Evolutionary conservation across 2,888 invertebrate species (phyloP), one percentile per base, ranked within the genome.

Genomic region (Melangyna quadrimaculata): DNA sequence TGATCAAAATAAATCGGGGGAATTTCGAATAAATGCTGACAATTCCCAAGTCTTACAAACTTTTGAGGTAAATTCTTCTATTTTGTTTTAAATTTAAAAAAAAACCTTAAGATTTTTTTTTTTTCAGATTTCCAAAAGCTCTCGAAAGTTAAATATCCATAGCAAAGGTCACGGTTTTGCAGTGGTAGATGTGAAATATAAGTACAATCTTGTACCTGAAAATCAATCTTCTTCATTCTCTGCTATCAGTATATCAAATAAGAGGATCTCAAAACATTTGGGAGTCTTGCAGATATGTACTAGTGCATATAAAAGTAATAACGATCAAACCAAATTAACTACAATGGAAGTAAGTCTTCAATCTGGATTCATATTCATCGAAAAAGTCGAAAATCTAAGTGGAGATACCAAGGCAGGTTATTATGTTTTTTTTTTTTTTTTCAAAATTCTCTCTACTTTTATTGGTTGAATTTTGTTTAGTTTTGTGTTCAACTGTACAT

Each of bases 31-130:
- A 9, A 96, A 95, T 88, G 93, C 94, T 70, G 95, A 95, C 73
- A 98, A 97, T 89, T 94, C 95, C 0, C 95, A 98, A 93, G 94
- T 97, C 71, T 94, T 97, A 40, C 98, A 98, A 91, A 95, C 95
- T 88, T 94, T 95, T 88, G 93, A 95, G 84, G 96, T 96, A 91
- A 83, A 70, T 80, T 10, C 3, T 63, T 10, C 0, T 17, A 1
- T 43, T 17, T 48, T 32, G 87, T 12, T 27, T n/a, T 0, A 1
- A 3, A 10, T 7, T 12, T 65, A 7, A 0, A 45, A 7, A 0
- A 45, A 14, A 55, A 29, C 17, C 27, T 22, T 22, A 22, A 7
- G 0, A 6, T 9, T 32, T 24, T n/a, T 0, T 9, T 32, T 24
- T n/a, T 0, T 35, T 2, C 6, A 67, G 67, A 35, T 37, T 10